Base-by-base conservation (phyloP, 1,140 invertebrate genomes). In the Acromyrmex echinatior region DNA sequence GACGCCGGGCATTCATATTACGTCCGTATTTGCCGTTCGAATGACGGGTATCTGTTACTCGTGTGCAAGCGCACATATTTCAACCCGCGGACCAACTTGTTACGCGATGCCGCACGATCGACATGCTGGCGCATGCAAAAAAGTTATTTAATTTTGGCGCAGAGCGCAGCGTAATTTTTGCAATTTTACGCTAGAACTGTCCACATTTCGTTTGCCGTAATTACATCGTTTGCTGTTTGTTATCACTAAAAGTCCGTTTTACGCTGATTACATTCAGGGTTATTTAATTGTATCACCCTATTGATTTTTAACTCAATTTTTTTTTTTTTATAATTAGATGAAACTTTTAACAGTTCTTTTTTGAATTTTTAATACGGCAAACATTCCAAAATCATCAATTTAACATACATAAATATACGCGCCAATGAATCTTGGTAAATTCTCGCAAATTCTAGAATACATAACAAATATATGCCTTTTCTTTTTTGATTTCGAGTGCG, bases 1-100 rank as follows among this genome's bases (percentile, higher is more conserved):
- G 39, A 62, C 10, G 16, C 39, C 18, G 49, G 14, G 25, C 68
- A 74, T 74, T 82, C 25, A 60, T 62, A 65, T 65, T 82, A 84
- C 58, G 62, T 62, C 45, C 35, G 70, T 63, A 84, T 84, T 84
- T 84, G 80, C n/a, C 18, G n/a, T 84, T 76, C 70, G 80, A 84
- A 74, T 62, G 56, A 62, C 45, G 70, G 39, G 25, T 74, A 74
- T 56, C 68, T 62, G 68, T 82, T 82, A 82, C 56, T 18, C 62
- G 45, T 56, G 53, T 82, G 21, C 53, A 45, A 39, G 66, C 39
- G 68, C 79, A 60, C 68, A 45, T 49, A 56, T 56, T 62, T 35
- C 77, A 51, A 16, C 39, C n/a, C 63, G 39, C 25, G 25, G 39
- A 73, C 21, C 51, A 82, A 82, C 80, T 56, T 82, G 80, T 82